Percentiles rank a stretch among this genome's conserved stretches.
Conservation (phyloP, 2,888 invertebrate genomes). For the Rhodophaea formosa region DNA sequence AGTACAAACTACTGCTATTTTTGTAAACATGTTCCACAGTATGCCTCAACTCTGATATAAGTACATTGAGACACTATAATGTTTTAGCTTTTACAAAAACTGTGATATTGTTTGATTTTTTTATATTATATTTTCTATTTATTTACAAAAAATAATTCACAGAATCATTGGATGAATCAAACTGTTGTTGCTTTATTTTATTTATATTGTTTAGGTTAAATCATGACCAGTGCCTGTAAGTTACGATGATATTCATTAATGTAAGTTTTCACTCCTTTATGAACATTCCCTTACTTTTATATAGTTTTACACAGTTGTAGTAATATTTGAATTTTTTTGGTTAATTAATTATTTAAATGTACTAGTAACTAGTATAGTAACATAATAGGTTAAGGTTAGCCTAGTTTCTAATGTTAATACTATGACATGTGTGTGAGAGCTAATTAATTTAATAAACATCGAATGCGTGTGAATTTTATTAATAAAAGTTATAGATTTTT, state of each 20-base stretch:
- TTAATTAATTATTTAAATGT: constrained; percentile 31
- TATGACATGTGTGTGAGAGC: constrained; percentile 31
- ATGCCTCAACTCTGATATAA: constrained; percentile 42
- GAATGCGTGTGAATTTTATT: constrained; percentile 37
- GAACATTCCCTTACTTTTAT: constrained; percentile 50
- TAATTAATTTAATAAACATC: constrained; percentile 34
- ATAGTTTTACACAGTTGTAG: constrained; percentile 42
- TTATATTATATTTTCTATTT: constrained; percentile 33
- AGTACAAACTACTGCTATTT: constrained; percentile 66
- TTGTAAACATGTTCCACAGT: constrained; percentile 61
- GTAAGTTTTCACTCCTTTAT: constrained; percentile 36
- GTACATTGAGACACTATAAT: constrained; percentile 22
- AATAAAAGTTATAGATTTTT: constrained; percentile 54
- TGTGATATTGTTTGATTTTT: constrained; percentile 67
- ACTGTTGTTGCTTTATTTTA: constrained; percentile 37
- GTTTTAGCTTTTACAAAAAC: constrained; percentile 44
- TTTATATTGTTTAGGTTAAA: constrained; percentile 39
- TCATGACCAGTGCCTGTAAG: constrained; percentile 75
- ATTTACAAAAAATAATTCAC: constrained; percentile 30
- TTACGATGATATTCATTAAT: constrained; percentile 70
- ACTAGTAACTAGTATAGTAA: constrained; percentile 48
- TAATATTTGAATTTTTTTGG: constrained; percentile 43
- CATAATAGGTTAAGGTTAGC: constrained; percentile 37
- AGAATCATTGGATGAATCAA: constrained; percentile 35
- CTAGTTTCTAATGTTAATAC: constrained; percentile 45